Evolutionary conservation across 2,797 vertebrate species (phyloP), one percentile per base, ranked within the genome.

Genomic region (Crenuchus spilurus): DNA sequence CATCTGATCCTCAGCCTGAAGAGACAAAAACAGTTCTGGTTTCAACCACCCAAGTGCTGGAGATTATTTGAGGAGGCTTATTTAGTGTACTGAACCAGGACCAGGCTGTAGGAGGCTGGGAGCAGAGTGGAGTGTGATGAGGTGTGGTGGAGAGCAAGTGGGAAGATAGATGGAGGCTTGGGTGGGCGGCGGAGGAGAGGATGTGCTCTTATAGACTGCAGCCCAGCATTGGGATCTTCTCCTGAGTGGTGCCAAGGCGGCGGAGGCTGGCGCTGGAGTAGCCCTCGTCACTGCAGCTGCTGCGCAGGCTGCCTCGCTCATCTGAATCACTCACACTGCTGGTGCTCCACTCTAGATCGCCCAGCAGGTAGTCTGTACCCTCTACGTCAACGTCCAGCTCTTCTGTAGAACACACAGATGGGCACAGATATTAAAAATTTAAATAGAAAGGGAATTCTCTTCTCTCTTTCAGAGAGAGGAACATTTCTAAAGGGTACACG

Each of bases 301-400:
- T 98, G 84, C 94, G 95, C 88, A 93, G 90, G 88, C 97, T 98
- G 54, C 94, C 92, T 9, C 94, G 87, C 84, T 98, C 96, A 0
- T 98, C 97, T 55, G 92, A 96, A 88, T 99, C 97, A 18, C 97
- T 97, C 68, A 95, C 94, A 5, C 96, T 94, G 92, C 96, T 95
- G 91, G 93, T 96, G 94, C 97, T 97, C 95, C 96, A 97, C 70
- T 97, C 94, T 75, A 96, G 93, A 0, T 95, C 95, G 0, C 93
- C 93, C 44, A 94, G 87, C 77, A 98, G 91, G 84, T 91, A 95
- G 82, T 97, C 96, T 0, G 92, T 96, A 76, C 96, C 94, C 85
- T 97, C 97, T 75, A 97, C 96, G 0, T 98, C 96, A 74, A 97
- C 95, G 0, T 96, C 96, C 5, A 95, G 88, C 77, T 95, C 94